phyloP scores from a whole-genome alignment of 2,113 vertebrate species.

The Cyprinodon tularosa region DNA sequence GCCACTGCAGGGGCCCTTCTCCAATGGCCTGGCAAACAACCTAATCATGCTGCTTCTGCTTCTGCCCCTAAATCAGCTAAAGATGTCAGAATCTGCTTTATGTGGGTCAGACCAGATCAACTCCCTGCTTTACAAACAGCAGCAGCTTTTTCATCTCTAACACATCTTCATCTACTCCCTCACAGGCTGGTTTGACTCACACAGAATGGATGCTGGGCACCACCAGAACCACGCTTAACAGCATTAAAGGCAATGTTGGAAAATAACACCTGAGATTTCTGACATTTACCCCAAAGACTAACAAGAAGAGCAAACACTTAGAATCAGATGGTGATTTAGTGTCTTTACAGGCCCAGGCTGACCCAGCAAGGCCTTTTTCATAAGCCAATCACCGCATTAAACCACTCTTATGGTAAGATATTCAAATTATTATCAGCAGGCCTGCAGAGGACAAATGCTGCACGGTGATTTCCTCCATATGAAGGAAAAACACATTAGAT shows the following conservation, averaged over 20 bases:
- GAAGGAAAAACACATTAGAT: neutral
- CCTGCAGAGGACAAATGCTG: neutral
- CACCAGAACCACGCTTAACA: neutral
- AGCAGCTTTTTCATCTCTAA: conserved; percentile 7
- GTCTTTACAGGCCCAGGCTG: conserved; percentile 20
- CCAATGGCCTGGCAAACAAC: conserved; percentile 35
- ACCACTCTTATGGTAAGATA: neutral
- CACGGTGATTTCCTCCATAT: neutral
- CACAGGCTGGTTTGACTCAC: conserved; percentile 18
- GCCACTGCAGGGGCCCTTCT: conserved; percentile 37
- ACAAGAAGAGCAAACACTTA: conserved; percentile 25
- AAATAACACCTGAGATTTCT: conserved; percentile 20
- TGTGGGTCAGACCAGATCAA: conserved; percentile 63
- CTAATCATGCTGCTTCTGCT: conserved; percentile 29
- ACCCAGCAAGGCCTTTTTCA: neutral
- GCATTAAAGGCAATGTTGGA: conserved; percentile 19
- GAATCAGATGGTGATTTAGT: conserved; percentile 23
- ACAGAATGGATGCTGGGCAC: conserved; percentile 11
- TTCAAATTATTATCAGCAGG: neutral
- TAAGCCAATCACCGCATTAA: neutral
- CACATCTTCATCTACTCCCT: neutral
- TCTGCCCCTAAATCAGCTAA: conserved; percentile 14
- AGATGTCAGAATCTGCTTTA: conserved; percentile 41
- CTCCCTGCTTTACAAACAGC: conserved; percentile 29
- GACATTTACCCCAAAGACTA: conserved; percentile 40